phyloP scores from a whole-genome alignment of 2,888 invertebrate species.

The Taphrorychus bicolor region DNA sequence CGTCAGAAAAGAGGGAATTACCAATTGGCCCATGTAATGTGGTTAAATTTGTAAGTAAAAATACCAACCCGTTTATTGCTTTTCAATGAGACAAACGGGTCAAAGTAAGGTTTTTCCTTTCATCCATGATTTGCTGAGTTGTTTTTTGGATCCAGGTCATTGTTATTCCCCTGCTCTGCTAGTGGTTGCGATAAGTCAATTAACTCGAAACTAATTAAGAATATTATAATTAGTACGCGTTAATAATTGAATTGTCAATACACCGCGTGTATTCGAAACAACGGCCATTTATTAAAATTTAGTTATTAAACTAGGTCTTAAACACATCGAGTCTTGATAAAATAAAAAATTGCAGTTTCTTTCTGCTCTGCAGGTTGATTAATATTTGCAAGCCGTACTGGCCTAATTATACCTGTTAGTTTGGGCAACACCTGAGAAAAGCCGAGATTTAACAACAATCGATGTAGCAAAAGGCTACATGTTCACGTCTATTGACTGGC shows the following conservation, averaged over 20 bases:
- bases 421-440: not conserved
- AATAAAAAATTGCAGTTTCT: not conserved
- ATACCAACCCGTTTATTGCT: not conserved
- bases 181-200: not conserved
- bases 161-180: not conserved
- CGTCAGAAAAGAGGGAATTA: not conserved
- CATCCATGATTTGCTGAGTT: no score
- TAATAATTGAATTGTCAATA: conserved; percentile 5
- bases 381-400: not conserved
- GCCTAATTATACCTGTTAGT: not conserved
- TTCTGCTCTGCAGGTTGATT: not conserved
- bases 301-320: not conserved
- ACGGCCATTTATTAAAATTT: not conserved
- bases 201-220: not conserved
- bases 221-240: not conserved
- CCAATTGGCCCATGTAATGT: not conserved
- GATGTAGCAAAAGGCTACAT: not conserved
- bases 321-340: not conserved
- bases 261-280: not conserved
- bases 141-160: conserved; percentile 6
- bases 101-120: no score
- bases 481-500: not conserved
- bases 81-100: no score
- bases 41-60: not conserved
- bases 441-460: not conserved